These are phyloP conservation scores for Zaprionus obscuricornis DNA, from an alignment of 2,888 invertebrate species.

Conservation along the genomic window DNA sequence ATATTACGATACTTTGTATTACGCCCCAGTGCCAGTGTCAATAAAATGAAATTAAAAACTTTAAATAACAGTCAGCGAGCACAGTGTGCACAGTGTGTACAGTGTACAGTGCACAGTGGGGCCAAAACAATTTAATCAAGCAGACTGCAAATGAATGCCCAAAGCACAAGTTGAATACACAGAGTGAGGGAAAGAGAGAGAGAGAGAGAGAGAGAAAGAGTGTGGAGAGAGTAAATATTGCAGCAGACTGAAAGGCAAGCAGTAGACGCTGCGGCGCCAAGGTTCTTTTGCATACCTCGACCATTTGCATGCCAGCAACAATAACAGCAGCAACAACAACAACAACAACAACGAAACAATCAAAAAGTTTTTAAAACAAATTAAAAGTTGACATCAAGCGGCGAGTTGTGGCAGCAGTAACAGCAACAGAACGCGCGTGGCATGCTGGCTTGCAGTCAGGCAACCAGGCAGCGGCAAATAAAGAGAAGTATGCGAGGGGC, in stretches of 20 bases:
- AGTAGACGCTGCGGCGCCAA: conserved; percentile 45
- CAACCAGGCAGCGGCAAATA: not conserved
- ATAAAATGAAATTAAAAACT: conserved; percentile 75
- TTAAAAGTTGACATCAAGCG: conserved; percentile 69
- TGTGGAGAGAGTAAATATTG: too few relatives aligned
- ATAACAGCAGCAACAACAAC: conserved; percentile 20
- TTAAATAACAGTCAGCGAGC: conserved; percentile 57
- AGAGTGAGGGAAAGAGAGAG: conserved; percentile 1
- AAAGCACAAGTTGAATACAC: conserved; percentile 23
- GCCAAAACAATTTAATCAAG: conserved; percentile 69
- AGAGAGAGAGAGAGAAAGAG: conserved; percentile 13
- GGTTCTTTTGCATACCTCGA: conserved; percentile 66
- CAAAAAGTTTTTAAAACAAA: conserved; percentile 78
- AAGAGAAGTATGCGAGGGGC: too few relatives aligned
- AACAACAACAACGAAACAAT: conserved; percentile 61
- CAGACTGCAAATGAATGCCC: conserved; percentile 69
- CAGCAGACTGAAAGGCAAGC: conserved; percentile 22
- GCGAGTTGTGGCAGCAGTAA: not conserved
- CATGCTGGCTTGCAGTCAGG: too few relatives aligned
- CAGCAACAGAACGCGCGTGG: not conserved
- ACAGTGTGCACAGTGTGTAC: not conserved
- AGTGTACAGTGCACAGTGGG: too few relatives aligned
- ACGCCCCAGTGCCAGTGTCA: conserved; percentile 50
- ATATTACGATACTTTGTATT: not conserved
- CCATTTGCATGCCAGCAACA: conserved; percentile 22